Evolutionary conservation across 2,888 invertebrate genomes (phyloP).

Genomic region (Hydriomena furcata): DNA sequence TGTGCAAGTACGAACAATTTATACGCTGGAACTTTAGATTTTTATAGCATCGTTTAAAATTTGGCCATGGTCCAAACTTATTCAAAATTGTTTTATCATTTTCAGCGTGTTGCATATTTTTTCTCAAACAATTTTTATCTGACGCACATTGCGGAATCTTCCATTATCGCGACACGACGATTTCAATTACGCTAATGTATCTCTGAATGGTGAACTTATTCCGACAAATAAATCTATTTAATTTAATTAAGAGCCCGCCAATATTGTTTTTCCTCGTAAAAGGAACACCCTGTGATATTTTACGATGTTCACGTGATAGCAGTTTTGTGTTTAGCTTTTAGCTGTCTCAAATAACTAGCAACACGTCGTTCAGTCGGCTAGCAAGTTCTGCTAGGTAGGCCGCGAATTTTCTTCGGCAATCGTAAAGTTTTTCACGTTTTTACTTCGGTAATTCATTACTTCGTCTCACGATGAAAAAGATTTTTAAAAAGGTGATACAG

Average conservation of each 20-base stretch:
- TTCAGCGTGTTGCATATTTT: conserved; percentile 59
- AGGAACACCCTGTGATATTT: conserved; percentile 65
- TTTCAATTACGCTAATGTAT: conserved; percentile 24
- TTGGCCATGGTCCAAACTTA: conserved; percentile 68
- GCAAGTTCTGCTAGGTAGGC: conserved; percentile 45
- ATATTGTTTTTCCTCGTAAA: conserved; percentile 40
- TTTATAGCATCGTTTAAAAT: conserved; percentile 72
- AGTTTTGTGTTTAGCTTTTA: conserved; percentile 61
- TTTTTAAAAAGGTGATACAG: conserved; percentile 30
- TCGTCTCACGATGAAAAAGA: conserved; percentile 29
- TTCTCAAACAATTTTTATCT: conserved; percentile 8
- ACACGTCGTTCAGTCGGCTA: conserved; percentile 59
- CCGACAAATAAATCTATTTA: conserved; percentile 31
- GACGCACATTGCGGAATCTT: conserved; percentile 10
- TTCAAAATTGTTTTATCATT: conserved; percentile 58
- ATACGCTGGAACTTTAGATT: conserved; percentile 68
- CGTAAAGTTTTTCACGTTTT: conserved; percentile 1
- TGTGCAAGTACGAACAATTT: conserved; percentile 59
- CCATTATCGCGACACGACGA: conserved; percentile 11
- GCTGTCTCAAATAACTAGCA: conserved; percentile 51
- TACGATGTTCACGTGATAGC: conserved; percentile 66
- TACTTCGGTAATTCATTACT: conserved; percentile 5
- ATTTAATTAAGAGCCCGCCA: conserved; percentile 33
- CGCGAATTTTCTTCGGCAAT: conserved; percentile 14
- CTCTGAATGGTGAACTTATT: conserved; percentile 10